A percentile compares a stretch with the other conserved stretches of the same genome.
Evolutionary conservation across 2,113 vertebrate species (phyloP).

Genomic region (Ascaphus truei): DNA sequence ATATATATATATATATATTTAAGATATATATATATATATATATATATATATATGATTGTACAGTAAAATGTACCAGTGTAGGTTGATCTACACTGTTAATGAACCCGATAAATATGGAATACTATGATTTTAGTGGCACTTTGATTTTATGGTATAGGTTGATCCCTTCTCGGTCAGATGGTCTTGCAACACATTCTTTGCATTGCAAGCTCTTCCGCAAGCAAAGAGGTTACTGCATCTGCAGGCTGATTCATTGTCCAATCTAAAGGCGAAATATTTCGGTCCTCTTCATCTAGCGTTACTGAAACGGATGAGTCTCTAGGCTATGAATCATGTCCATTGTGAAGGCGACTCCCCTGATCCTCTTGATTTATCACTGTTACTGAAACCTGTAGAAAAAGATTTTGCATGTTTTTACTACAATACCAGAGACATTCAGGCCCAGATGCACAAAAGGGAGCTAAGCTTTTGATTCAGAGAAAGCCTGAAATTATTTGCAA

Average conservation of each 20-base stretch:
- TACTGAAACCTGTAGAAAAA: conserved; percentile 77
- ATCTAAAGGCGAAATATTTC: background rate
- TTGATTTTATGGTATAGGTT: conserved; percentile 66
- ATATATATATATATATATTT: no score
- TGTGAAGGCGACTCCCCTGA: conserved; percentile 81
- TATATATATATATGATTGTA: conserved; percentile 39
- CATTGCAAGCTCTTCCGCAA: background rate
- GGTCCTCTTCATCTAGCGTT: background rate
- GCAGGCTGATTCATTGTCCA: background rate
- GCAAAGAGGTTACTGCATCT: background rate
- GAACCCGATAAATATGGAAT: conserved; percentile 55
- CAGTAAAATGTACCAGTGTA: conserved; percentile 61
- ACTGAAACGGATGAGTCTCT: background rate
- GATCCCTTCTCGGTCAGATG: conserved; percentile 45
- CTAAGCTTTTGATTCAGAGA: no score
- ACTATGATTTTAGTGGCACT: conserved; percentile 71
- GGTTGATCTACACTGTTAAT: conserved; percentile 72
- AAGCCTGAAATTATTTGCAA: no score
- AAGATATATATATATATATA: no score
- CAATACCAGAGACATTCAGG: no score
- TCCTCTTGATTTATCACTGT: conserved; percentile 84
- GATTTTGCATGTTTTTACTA: no score
- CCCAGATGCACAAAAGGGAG: no score
- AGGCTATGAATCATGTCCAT: conserved; percentile 80
- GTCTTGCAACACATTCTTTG: background rate